Conservation (phyloP, 2,888 invertebrate species). For the Xestobium rufovillosum region DNA sequence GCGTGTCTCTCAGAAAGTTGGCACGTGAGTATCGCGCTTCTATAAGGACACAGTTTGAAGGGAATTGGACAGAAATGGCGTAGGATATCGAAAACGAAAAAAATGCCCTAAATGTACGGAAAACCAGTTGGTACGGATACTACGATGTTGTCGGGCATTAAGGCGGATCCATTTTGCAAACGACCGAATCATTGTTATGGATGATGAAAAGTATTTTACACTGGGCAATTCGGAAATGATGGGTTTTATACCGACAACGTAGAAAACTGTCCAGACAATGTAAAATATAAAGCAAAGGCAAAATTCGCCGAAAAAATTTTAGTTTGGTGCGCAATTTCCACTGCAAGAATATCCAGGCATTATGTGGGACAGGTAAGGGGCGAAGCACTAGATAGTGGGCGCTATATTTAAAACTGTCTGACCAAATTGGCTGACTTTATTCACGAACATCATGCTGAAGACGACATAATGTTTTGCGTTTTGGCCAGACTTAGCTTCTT, state of each 20-base stretch:
- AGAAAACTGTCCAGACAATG: neutral
- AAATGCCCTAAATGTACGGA: neutral
- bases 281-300: neutral
- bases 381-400: neutral
- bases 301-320: neutral
- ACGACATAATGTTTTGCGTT: constrained; percentile 1
- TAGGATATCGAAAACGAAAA: neutral
- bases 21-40: no score
- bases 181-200: constrained; percentile 6
- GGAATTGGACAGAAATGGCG: neutral
- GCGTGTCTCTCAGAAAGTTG: no score
- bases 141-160: constrained; percentile 3
- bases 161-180: constrained; percentile 7
- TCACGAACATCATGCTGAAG: neutral
- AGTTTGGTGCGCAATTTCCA: neutral
- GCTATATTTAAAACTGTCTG: neutral
- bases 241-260: constrained; percentile 5
- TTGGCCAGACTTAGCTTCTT: constrained; percentile 1
- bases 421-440: neutral
- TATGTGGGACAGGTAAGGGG: neutral
- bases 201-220: constrained; percentile 10
- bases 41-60: no score
- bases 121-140: neutral
- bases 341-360: neutral
- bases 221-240: constrained; percentile 7